phyloP scores from a whole-genome alignment of 2,797 vertebrate species.

The Eulemur mongoz region DNA sequence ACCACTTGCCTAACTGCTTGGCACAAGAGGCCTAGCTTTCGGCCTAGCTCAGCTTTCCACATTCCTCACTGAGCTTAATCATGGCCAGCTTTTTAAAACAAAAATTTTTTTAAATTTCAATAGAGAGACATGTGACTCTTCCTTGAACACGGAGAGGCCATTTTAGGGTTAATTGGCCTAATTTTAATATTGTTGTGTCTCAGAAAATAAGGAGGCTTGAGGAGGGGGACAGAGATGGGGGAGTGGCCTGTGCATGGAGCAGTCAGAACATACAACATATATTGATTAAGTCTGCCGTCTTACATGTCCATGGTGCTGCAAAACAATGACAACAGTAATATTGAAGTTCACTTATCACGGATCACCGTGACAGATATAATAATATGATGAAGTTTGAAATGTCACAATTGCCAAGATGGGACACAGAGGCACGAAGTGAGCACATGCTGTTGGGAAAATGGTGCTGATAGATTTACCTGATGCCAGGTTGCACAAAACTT shows the following conservation, averaged over 20 bases:
- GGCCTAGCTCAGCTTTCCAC: not conserved
- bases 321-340: not conserved
- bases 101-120: too few species aligned
- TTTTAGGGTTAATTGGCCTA: not conserved
- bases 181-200: not conserved
- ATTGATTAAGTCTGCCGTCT: not conserved
- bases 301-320: too few species aligned
- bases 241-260: too few species aligned
- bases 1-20: not conserved
- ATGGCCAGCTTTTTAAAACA: not conserved
- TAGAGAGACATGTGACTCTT: not conserved
- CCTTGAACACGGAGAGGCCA: not conserved
- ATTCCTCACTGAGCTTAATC: not conserved
- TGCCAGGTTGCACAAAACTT: fast-evolving
- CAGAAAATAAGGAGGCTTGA: not conserved
- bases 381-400: not conserved
- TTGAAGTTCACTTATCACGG: not conserved
- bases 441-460: not conserved
- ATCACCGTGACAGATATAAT: not conserved
- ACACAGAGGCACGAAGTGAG: not conserved
- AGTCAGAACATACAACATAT: not conserved
- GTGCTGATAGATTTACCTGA: not conserved
- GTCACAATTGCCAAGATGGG: not conserved
- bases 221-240: not conserved
- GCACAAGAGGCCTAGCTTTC: not conserved